Conservation (phyloP, 1,140 invertebrate genomes). For the Tachypleus tridentatus region DNA sequence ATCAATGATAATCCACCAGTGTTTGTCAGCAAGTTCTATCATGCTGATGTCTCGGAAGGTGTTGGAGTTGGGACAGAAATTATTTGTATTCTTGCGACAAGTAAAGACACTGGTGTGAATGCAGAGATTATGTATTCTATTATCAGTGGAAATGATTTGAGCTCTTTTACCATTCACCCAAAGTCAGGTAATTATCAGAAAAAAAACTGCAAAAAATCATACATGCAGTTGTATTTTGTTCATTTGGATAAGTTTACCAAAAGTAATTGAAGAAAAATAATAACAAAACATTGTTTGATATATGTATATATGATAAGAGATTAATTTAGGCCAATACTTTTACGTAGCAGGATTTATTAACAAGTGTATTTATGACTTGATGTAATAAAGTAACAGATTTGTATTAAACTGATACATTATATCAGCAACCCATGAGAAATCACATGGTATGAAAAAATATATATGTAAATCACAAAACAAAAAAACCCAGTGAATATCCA, state of each 20-base stretch:
- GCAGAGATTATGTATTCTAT: conserved; percentile 66
- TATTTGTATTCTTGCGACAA: conserved; percentile 62
- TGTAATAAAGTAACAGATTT: too few species aligned
- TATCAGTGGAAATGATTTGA: conserved; percentile 59
- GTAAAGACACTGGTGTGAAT: conserved; percentile 71
- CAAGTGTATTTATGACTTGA: too few species aligned
- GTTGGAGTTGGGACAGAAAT: conserved; percentile 60
- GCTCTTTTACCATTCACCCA: conserved; percentile 67
- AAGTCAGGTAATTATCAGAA: conserved; percentile 51
- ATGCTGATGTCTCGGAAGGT: conserved; percentile 53
- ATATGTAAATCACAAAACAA: too few species aligned
- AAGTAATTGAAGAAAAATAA: conserved; percentile 34
- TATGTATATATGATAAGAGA: conserved; percentile 60
- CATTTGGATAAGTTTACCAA: conserved; percentile 53
- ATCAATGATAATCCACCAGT: conserved; percentile 92
- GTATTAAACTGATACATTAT: too few species aligned
- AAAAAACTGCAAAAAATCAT: conserved; percentile 28
- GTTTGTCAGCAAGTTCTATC: conserved; percentile 65
- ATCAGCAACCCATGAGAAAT: too few species aligned
- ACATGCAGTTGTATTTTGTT: conserved; percentile 50
- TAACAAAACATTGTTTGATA: conserved; percentile 41
- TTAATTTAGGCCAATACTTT: too few species aligned
- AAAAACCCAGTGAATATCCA: too few species aligned
- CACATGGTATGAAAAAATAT: too few species aligned
- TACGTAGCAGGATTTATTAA: too few species aligned